A percentile compares a stretch with the other conserved stretches of the same genome.
Evolutionary conservation across 2,113 vertebrate species (phyloP).

Genomic region (Aptenodytes patagonicus): DNA sequence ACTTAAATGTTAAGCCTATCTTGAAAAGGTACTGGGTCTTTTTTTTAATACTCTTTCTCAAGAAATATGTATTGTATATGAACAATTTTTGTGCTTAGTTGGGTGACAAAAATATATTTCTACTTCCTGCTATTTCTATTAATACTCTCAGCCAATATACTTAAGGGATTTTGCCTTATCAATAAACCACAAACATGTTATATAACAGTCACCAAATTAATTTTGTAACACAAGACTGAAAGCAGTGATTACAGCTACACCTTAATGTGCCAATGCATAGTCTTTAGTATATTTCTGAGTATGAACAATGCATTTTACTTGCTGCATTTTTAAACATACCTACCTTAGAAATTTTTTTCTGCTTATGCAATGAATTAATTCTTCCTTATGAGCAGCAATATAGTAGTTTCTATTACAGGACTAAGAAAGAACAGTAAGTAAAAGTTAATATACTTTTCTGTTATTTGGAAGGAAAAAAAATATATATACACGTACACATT

Average conservation of each 20-base stretch:
- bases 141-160: neutral
- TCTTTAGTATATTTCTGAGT: neutral
- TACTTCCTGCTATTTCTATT: neutral
- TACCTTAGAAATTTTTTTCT: neutral
- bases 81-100: neutral
- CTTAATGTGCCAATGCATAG: neutral
- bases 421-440: neutral
- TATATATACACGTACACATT: neutral
- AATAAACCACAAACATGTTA: neutral
- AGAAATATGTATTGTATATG: rapidly evolving
- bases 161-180: neutral
- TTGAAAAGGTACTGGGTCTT: neutral
- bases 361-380: neutral
- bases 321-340: neutral
- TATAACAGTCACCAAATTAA: neutral
- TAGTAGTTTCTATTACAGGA: neutral
- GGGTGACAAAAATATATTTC: neutral
- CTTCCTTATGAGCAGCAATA: neutral
- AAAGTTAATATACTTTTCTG: neutral
- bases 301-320: neutral
- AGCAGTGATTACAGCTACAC: neutral
- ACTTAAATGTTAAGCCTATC: neutral
- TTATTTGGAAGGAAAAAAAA: neutral
- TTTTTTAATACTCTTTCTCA: neutral
- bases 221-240: neutral